Conservation (phyloP, 2,113 vertebrate species). For the Salvelinus alpinus region DNA sequence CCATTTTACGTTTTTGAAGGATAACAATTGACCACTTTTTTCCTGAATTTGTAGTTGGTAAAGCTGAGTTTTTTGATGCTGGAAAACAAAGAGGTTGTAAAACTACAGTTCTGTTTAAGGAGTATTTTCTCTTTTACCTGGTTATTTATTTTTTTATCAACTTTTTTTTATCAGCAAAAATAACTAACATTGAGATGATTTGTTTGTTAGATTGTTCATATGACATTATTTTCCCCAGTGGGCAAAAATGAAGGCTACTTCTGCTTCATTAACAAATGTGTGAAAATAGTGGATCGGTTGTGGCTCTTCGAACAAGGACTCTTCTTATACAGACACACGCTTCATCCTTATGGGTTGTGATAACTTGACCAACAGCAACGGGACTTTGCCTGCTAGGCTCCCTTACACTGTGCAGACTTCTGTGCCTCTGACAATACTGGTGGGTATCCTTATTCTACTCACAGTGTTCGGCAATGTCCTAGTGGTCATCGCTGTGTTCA, state of each 20-base stretch:
- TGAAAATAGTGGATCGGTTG: conserved; percentile 11
- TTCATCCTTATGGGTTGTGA: conserved; percentile 61
- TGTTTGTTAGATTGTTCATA: not conserved
- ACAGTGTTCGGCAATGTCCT: conserved; percentile 89
- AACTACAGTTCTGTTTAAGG: conserved; percentile 16
- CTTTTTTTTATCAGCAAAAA: too few relatives aligned
- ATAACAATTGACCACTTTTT: too few relatives aligned
- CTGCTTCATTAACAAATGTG: not conserved
- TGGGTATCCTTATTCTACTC: conserved; percentile 83
- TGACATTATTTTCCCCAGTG: not conserved
- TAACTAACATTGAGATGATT: too few relatives aligned
- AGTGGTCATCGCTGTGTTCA: conserved; percentile 88
- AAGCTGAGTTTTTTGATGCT: too few relatives aligned
- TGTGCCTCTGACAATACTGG: conserved; percentile 56
- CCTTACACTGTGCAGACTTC: conserved; percentile 47
- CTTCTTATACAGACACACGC: conserved; percentile 4
- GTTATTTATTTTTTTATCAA: conserved; percentile 7
- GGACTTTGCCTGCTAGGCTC: conserved; percentile 41
- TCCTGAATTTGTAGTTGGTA: too few relatives aligned
- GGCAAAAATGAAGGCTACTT: not conserved
- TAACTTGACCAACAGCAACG: conserved; percentile 52
- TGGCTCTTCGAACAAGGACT: not conserved
- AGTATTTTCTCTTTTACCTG: not conserved
- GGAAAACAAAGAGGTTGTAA: conserved; percentile 11
- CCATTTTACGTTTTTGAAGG: too few relatives aligned